phyloP scores from a whole-genome alignment of 1,140 invertebrate genomes.

The Magallana angulata region DNA sequence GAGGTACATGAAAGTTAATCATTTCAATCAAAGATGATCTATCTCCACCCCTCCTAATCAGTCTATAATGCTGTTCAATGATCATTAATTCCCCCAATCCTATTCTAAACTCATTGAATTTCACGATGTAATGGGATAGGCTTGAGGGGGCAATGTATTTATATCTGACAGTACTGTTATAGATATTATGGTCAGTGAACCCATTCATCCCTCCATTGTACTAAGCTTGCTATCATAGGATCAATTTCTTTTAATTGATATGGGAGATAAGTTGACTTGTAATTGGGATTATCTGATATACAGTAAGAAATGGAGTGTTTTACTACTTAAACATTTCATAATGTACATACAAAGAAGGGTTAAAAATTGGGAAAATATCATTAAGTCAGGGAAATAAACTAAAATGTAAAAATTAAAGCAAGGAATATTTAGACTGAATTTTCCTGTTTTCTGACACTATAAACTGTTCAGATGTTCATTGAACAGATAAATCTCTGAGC shows the following conservation, averaged over 20 bases:
- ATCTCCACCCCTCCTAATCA: conserved; percentile 20
- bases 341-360: too few species aligned
- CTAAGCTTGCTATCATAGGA: background rate
- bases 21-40: conserved; percentile 8
- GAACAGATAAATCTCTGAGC: background rate
- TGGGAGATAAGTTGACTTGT: background rate
- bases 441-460: background rate
- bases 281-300: conserved; percentile 4
- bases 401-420: background rate
- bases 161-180: conserved; percentile 4
- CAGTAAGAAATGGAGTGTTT: background rate
- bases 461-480: background rate
- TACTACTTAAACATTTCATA: too few species aligned
- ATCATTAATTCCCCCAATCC: background rate
- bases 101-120: conserved; percentile 24
- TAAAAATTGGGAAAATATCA: background rate
- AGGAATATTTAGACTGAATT: background rate
- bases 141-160: conserved; percentile 21
- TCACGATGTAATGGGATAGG: conserved; percentile 5
- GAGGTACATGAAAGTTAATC: conserved; percentile 5
- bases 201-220: background rate
- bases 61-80: conserved; percentile 23
- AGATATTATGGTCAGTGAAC: conserved; percentile 18
- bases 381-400: background rate
- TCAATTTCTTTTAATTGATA: conserved; percentile 3